These are phyloP conservation scores for Eucidaris tribuloides DNA, from an alignment of 35 echinoderm and acorn worm species.

Conservation along the genomic window DNA sequence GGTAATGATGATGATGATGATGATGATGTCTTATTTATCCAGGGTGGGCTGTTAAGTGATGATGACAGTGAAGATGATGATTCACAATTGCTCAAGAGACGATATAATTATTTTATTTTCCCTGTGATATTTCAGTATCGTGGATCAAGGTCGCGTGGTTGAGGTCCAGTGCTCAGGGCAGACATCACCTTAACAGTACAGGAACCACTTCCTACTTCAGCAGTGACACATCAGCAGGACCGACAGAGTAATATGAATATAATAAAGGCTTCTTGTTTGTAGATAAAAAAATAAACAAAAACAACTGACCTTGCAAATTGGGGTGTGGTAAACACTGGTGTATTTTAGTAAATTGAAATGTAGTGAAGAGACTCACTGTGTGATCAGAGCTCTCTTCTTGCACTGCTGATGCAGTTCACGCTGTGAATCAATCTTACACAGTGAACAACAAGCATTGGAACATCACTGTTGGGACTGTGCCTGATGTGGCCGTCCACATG, in stretches of 20 bases:
- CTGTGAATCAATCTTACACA: no score
- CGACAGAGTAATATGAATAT: slow-evolving; percentile 41
- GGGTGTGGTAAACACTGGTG: no score
- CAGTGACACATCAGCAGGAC: slow-evolving; percentile 44
- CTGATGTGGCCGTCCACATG: no score
- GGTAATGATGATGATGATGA: background rate
- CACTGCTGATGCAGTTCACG: background rate
- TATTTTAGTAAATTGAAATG: no score
- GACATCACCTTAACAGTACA: slow-evolving; percentile 7
- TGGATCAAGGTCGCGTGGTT: slow-evolving; percentile 50
- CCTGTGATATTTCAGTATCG: slow-evolving; percentile 36
- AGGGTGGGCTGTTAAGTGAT: background rate
- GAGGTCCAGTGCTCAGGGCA: slow-evolving; percentile 70
- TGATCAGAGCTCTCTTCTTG: background rate
- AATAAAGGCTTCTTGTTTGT: slow-evolving; percentile 4
- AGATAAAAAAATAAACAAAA: no score
- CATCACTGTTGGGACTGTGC: no score
- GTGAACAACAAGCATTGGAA: no score
- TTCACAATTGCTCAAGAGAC: background rate
- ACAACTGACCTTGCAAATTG: no score
- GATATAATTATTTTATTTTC: background rate
- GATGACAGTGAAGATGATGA: background rate
- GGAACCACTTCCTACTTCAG: slow-evolving; percentile 40
- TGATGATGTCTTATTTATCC: background rate
- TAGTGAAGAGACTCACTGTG: background rate